A percentile compares a stretch with the other conserved stretches of the same genome.
phyloP scores from a whole-genome alignment of 2,797 vertebrate genomes.

The Myripristis murdjan region DNA sequence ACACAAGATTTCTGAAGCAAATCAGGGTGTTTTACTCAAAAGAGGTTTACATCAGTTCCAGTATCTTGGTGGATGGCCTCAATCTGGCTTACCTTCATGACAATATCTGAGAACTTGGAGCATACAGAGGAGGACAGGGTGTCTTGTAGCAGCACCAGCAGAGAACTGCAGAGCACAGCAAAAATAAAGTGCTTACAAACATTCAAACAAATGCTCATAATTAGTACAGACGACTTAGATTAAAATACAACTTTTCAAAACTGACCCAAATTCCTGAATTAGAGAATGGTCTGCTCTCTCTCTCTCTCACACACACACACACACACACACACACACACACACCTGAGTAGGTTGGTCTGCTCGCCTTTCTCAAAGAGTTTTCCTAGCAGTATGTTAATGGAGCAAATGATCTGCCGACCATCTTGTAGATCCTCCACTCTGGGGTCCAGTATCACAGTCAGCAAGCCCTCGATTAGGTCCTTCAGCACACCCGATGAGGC shows the following conservation, averaged over 20 bases:
- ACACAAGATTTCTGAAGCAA: too few relatives aligned
- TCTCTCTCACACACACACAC: too few relatives aligned
- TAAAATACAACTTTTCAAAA: too few relatives aligned
- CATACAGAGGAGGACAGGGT: constrained; percentile 89
- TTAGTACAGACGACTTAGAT: background rate
- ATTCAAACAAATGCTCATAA: background rate
- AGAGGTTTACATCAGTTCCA: background rate
- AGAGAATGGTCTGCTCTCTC: too few relatives aligned
- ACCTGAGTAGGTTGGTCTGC: constrained; percentile 92
- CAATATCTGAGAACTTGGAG: constrained; percentile 91
- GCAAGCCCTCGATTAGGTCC: constrained; percentile 92
- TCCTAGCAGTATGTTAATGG: constrained; percentile 90
- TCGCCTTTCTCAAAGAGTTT: constrained; percentile 91
- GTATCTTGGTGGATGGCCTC: background rate
- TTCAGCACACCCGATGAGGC: constrained; percentile 91
- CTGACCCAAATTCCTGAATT: too few relatives aligned
- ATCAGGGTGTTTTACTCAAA: too few relatives aligned
- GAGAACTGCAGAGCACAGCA: constrained; percentile 79
- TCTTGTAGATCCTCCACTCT: constrained; percentile 90
- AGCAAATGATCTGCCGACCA: constrained; percentile 90
- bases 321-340: too few relatives aligned
- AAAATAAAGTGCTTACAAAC: background rate
- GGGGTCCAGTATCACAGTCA: constrained; percentile 91
- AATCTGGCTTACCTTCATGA: constrained; percentile 89
- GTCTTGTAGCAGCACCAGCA: constrained; percentile 92